These are phyloP conservation scores for Adelges cooleyi DNA, from an alignment of 1,140 invertebrate species.

Conservation along the genomic window DNA sequence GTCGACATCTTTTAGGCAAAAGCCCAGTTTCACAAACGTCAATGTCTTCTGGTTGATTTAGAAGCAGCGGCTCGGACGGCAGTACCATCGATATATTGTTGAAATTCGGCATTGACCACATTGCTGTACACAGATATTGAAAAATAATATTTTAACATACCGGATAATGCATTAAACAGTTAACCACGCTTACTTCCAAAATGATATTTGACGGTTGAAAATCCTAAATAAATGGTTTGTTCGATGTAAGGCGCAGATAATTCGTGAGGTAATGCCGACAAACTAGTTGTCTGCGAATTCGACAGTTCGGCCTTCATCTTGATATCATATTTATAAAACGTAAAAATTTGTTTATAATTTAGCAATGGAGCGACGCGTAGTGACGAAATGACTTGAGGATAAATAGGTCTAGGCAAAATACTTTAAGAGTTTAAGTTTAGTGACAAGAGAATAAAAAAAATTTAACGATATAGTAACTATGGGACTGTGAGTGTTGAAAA, in stretches of 20 bases:
- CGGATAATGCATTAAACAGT: neutral
- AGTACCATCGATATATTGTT: conserved; percentile 57
- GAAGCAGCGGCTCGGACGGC: conserved; percentile 55
- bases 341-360: no score
- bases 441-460: no score
- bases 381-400: no score
- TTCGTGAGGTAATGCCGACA: conserved; percentile 20
- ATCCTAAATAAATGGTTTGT: conserved; percentile 35
- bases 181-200: conserved; percentile 31
- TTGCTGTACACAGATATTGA: neutral
- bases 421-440: no score
- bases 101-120: conserved; percentile 38
- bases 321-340: no score
- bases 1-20: conserved; percentile 37
- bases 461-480: no score
- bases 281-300: neutral
- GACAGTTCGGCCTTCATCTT: no score
- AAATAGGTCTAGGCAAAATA: no score
- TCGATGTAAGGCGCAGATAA: conserved; percentile 33
- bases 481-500: no score
- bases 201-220: conserved; percentile 21
- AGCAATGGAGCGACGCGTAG: no score
- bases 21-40: conserved; percentile 43
- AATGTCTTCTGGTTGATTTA: conserved; percentile 45
- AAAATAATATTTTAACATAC: no score